phyloP scores from a whole-genome alignment of 2,797 vertebrate species.

The Loriculus beryllinus region DNA sequence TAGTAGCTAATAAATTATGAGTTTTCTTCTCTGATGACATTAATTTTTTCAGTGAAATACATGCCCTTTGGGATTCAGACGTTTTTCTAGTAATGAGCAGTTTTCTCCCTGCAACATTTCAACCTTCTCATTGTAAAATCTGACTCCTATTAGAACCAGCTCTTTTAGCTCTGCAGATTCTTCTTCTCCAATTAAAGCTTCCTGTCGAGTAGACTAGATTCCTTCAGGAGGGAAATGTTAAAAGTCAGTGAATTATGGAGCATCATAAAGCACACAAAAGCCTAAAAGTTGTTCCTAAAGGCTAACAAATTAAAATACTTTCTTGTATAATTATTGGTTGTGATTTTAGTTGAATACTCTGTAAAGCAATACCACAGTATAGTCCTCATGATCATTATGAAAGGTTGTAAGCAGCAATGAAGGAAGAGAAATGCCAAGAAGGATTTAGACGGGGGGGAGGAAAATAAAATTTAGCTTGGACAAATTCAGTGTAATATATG shows the following conservation, averaged over 20 bases:
- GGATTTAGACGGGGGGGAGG: not conserved
- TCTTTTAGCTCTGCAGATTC: conserved; percentile 22
- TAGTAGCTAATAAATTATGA: not conserved
- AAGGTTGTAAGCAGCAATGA: not conserved
- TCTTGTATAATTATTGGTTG: conserved; percentile 15
- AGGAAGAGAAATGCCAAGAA: not conserved
- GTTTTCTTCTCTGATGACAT: not conserved
- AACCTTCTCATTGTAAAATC: conserved; percentile 47
- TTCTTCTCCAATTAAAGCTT: conserved; percentile 54
- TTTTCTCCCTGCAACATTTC: conserved; percentile 42
- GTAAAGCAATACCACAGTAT: not conserved
- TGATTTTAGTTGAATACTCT: conserved; percentile 15
- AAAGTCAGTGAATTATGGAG: conserved; percentile 46
- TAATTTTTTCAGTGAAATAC: not conserved
- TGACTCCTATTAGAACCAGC: conserved; percentile 36
- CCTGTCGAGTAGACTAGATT: not conserved
- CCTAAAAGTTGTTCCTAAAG: not conserved
- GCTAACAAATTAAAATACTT: conserved; percentile 27
- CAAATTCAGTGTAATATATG: not conserved
- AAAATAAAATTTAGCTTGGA: not conserved
- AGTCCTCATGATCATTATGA: not conserved
- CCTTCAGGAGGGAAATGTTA: conserved; percentile 42
- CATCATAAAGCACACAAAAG: conserved; percentile 19
- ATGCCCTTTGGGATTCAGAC: conserved; percentile 4
- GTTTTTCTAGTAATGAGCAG: conserved; percentile 45